A percentile compares a stretch with the other conserved stretches of the same genome.
phyloP scores from a whole-genome alignment of 2,888 invertebrate genomes.

The Geotrupes spiniger region DNA sequence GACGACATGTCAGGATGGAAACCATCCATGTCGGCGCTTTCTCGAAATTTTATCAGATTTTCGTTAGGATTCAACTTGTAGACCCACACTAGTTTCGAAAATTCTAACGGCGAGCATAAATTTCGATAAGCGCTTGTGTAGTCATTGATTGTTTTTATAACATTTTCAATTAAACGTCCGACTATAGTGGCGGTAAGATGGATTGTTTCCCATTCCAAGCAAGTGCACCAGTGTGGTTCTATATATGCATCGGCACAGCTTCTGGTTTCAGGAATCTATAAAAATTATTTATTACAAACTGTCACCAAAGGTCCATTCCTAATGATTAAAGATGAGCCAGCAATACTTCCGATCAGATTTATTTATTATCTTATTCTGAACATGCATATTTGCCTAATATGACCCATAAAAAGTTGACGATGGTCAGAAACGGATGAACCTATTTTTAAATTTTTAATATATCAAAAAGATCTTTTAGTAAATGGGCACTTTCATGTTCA shows the following conservation, averaged over 20 bases:
- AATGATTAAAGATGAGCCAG: too few species aligned
- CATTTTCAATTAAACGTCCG: constrained; percentile 56
- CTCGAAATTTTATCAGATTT: constrained; percentile 67
- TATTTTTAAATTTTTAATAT: too few species aligned
- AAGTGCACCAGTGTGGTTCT: too few species aligned
- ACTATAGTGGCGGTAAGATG: too few species aligned
- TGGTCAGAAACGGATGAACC: too few species aligned
- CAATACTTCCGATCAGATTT: constrained; percentile 64
- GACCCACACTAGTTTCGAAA: constrained; percentile 63
- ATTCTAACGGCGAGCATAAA: constrained; percentile 59
- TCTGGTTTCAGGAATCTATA: too few species aligned
- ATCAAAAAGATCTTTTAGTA: too few species aligned
- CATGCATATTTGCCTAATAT: constrained; percentile 10
- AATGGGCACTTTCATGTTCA: too few species aligned
- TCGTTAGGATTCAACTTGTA: constrained; percentile 66
- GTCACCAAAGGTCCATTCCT: too few species aligned
- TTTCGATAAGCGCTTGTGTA: constrained; percentile 55
- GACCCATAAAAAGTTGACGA: too few species aligned
- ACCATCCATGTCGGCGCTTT: constrained; percentile 77
- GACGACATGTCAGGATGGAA: constrained; percentile 76
- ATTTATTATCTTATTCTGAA: not conserved
- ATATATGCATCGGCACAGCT: constrained; percentile 86
- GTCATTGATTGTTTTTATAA: constrained; percentile 62
- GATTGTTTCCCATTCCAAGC: not conserved
- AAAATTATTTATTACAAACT: too few species aligned